Percentiles rank a stretch among this genome's conserved stretches.
phyloP scores from a whole-genome alignment of 2,888 invertebrate species.

The Druceiella hillmani region DNA sequence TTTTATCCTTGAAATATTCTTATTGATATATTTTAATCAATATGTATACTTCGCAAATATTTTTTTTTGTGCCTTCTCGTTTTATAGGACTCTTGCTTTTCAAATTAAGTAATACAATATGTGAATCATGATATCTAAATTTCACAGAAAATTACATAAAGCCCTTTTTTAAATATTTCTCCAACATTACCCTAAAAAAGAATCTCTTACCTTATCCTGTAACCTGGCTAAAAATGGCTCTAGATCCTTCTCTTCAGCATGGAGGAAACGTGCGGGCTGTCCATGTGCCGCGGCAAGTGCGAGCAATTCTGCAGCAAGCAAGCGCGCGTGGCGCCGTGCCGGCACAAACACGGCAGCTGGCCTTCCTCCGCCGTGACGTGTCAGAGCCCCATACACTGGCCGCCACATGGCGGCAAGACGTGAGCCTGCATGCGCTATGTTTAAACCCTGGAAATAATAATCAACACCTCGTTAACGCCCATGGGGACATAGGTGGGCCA shows the following conservation, averaged over 20 bases:
- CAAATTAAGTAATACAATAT: no score
- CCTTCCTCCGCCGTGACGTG: conserved; percentile 75
- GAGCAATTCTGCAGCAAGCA: conserved; percentile 94
- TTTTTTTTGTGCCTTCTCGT: no score
- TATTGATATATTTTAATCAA: no score
- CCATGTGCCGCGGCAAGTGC: conserved; percentile 91
- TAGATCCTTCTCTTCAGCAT: conserved; percentile 80
- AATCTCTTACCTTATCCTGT: conserved; percentile 66
- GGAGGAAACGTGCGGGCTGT: conserved; percentile 82
- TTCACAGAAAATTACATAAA: no score
- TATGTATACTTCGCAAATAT: no score
- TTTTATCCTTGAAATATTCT: no score
- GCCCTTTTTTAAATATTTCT: no score
- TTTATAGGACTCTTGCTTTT: no score
- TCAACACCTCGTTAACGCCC: no score
- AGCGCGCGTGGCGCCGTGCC: conserved; percentile 80
- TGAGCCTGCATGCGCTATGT: conserved; percentile 95
- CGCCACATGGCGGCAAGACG: conserved; percentile 97
- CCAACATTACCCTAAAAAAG: no score
- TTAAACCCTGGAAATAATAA: conserved; percentile 88
- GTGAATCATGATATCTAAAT: no score
- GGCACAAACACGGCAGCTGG: conserved; percentile 91
- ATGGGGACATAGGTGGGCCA: no score
- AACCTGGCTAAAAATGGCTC: conserved; percentile 84
- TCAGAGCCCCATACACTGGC: conserved; percentile 91